phyloP scores from a whole-genome alignment of 1,140 invertebrate species.

The Prorops nasuta region DNA sequence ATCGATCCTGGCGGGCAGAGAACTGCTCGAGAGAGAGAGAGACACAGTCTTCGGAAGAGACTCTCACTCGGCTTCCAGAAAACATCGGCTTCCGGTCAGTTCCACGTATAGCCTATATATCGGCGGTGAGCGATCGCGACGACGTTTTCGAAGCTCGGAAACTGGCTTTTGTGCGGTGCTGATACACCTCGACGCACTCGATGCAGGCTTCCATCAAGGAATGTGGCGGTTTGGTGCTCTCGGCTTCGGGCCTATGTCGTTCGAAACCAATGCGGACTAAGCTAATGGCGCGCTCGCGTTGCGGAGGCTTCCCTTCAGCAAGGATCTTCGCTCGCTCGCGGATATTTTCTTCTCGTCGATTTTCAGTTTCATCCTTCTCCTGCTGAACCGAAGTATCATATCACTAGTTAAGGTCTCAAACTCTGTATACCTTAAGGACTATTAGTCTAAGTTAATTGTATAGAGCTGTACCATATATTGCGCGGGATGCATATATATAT shows the following conservation, averaged over 20 bases:
- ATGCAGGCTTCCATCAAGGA: too few relatives aligned
- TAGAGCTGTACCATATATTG: constrained; percentile 7
- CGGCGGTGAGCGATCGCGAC: too few relatives aligned
- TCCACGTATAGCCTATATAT: too few relatives aligned
- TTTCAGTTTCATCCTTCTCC: constrained; percentile 35
- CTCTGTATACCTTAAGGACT: constrained; percentile 36
- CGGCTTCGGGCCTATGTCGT: too few relatives aligned
- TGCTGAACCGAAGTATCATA: constrained; percentile 57
- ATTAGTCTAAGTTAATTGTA: constrained; percentile 36
- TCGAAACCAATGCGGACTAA: too few relatives aligned
- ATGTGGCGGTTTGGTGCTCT: too few relatives aligned
- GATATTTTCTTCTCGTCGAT: constrained; percentile 32
- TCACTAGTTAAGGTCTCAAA: constrained; percentile 43
- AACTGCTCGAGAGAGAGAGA: not conserved
- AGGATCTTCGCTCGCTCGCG: constrained; percentile 28
- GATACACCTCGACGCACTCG: too few relatives aligned
- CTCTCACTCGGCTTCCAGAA: constrained; percentile 52
- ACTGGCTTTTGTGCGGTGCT: too few relatives aligned
- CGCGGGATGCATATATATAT: too few relatives aligned
- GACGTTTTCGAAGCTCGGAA: too few relatives aligned
- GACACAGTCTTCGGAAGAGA: constrained; percentile 49
- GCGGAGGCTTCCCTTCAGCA: constrained; percentile 42
- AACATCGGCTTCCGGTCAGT: too few relatives aligned
- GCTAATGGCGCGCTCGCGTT: too few relatives aligned
- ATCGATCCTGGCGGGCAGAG: not conserved